These are phyloP conservation scores for Alviniconcha strummeri DNA, from an alignment of 2,888 invertebrate species.

Conservation along the genomic window DNA sequence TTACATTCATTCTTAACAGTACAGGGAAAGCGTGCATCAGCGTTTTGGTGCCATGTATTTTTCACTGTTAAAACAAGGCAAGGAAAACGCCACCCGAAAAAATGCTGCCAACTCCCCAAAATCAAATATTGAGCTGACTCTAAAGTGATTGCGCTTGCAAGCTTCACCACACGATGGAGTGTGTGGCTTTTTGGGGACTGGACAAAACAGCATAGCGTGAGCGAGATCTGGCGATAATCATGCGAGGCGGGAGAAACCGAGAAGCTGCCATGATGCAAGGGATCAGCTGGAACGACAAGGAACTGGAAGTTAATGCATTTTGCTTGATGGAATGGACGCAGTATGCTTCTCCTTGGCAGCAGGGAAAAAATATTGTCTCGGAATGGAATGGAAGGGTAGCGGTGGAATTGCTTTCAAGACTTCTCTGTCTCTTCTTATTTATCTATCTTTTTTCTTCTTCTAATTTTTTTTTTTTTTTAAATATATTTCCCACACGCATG, in stretches of 20 bases:
- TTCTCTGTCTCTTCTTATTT: neutral
- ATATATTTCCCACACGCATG: too few species aligned
- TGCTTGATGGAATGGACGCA: conserved; percentile 29
- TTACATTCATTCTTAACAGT: too few species aligned
- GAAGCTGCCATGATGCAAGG: neutral
- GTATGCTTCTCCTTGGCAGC: conserved; percentile 12
- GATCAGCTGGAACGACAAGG: conserved; percentile 13
- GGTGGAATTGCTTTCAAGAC: conserved; percentile 3
- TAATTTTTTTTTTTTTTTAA: neutral
- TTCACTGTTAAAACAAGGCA: too few species aligned
- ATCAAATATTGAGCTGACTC: too few species aligned
- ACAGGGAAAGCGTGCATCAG: too few species aligned
- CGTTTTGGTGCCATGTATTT: too few species aligned
- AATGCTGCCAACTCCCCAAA: too few species aligned
- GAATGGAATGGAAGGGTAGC: neutral
- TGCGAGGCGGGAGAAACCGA: neutral
- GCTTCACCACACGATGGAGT: neutral
- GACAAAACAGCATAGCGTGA: conserved; percentile 15
- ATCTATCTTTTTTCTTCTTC: neutral
- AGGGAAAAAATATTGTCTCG: neutral
- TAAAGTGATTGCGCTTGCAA: neutral
- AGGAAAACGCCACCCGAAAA: too few species aligned
- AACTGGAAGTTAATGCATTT: conserved; percentile 18
- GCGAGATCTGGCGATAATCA: conserved; percentile 23
- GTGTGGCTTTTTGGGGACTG: neutral